Percentiles rank a stretch among this genome's conserved stretches.
These are phyloP conservation scores for Polietes domitor DNA, from an alignment of 2,888 invertebrate genomes.

Conservation along the genomic window DNA sequence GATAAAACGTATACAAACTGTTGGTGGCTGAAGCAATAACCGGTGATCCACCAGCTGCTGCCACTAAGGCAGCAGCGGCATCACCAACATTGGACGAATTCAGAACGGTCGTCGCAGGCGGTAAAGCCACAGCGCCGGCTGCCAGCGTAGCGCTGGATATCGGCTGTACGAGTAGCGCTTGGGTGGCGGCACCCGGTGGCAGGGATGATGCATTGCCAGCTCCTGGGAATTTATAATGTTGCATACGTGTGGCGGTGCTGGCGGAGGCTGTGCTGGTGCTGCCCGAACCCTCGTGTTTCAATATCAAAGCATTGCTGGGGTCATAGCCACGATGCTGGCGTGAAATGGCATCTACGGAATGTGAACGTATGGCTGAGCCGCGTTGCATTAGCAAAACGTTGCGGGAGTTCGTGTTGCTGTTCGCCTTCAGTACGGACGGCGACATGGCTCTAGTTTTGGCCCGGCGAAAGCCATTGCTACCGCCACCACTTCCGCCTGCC, in stretches of 20 bases:
- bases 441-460: constrained; percentile 76
- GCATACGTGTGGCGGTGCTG: constrained; percentile 72
- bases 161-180: constrained; percentile 77
- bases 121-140: constrained; percentile 67
- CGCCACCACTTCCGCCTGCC: constrained; percentile 65
- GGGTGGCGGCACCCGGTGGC: constrained; percentile 69
- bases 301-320: constrained; percentile 76
- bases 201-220: constrained; percentile 34
- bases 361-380: constrained; percentile 76
- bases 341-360: constrained; percentile 80
- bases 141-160: constrained; percentile 78
- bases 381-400: constrained; percentile 63
- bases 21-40: constrained; percentile 80
- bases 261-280: constrained; percentile 68
- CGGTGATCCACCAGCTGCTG: constrained; percentile 75
- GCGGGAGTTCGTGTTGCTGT: constrained; percentile 40
- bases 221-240: constrained; percentile 75
- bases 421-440: constrained; percentile 70
- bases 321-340: constrained; percentile 75
- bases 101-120: constrained; percentile 68
- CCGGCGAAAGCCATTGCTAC: constrained; percentile 74
- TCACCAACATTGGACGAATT: constrained; percentile 70
- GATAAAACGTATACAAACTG: constrained; percentile 80
- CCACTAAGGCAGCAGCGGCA: constrained; percentile 74
- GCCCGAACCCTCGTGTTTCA: constrained; percentile 77